Conservation (phyloP, 2,888 invertebrate genomes). For the Andrena praecox region DNA sequence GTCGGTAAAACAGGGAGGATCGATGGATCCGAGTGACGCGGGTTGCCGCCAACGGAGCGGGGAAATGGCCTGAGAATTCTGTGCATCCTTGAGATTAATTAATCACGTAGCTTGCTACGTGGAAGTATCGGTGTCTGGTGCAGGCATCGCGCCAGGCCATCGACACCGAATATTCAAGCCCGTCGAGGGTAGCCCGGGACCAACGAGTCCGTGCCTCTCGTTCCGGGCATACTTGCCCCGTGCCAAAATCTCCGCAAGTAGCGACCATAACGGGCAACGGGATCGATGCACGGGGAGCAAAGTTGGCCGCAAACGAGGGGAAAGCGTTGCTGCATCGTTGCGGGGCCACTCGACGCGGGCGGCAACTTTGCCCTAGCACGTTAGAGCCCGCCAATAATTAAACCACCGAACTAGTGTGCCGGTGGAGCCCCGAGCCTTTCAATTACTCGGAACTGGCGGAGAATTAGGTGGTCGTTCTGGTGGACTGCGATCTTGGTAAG, state of each 20-base stretch:
- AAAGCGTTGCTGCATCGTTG: background rate
- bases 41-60: background rate
- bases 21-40: slow-evolving; percentile 30
- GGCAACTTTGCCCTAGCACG: background rate
- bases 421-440: slow-evolving; percentile 40
- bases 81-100: background rate
- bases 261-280: background rate
- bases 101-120: background rate
- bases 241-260: slow-evolving; percentile 16
- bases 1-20: slow-evolving; percentile 67
- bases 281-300: slow-evolving; percentile 1
- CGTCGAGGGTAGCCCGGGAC: background rate
- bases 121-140: background rate
- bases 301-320: slow-evolving; percentile 25
- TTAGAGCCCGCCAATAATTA: slow-evolving; percentile 52
- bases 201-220: slow-evolving; percentile 12
- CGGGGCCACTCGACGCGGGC: background rate
- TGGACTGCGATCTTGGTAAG: slow-evolving; percentile 49
- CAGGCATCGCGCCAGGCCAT: background rate
- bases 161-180: background rate
- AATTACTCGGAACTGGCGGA: slow-evolving; percentile 42
- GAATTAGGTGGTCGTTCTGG: slow-evolving; percentile 54
- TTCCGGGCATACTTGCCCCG: background rate
- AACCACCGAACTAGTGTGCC: slow-evolving; percentile 47
- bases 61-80: background rate